Conservation (phyloP, 2,888 invertebrate species). For the Ichneumoninae sp. region DNA sequence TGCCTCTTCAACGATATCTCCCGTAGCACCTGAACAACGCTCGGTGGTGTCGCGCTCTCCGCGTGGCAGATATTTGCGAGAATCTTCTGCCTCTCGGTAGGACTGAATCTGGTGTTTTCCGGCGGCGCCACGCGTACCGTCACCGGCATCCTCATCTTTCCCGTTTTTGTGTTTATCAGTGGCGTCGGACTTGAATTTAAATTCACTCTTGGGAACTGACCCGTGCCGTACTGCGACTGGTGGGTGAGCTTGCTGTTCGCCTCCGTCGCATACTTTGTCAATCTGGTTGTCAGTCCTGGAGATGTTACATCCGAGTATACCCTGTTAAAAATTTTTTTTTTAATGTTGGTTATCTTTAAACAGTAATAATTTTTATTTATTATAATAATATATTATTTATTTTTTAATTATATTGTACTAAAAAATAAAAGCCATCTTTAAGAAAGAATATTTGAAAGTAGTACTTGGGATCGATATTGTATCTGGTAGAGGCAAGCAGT, state of each 20-base stretch:
- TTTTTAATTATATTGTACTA: neutral
- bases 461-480: conserved; percentile 85
- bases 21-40: conserved; percentile 75
- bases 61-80: conserved; percentile 64
- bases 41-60: conserved; percentile 68
- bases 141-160: conserved; percentile 76
- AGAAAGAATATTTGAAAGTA: conserved; percentile 49
- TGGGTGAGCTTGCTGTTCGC: conserved; percentile 78
- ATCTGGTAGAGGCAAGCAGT: conserved; percentile 84
- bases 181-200: conserved; percentile 78
- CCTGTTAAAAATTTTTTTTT: conserved; percentile 64
- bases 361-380: too few species aligned
- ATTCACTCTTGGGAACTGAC: conserved; percentile 82
- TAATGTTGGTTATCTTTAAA: too few species aligned
- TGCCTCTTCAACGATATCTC: conserved; percentile 81
- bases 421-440: neutral
- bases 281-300: conserved; percentile 79
- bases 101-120: conserved; percentile 72
- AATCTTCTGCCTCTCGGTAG: conserved; percentile 74
- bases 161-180: conserved; percentile 75
- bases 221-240: conserved; percentile 80
- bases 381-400: neutral
- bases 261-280: conserved; percentile 81
- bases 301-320: conserved; percentile 79
- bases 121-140: conserved; percentile 81